Percentiles rank a stretch among this genome's conserved stretches.
Conservation (phyloP, 1,140 invertebrate species). For the Caerostris extrusa region DNA sequence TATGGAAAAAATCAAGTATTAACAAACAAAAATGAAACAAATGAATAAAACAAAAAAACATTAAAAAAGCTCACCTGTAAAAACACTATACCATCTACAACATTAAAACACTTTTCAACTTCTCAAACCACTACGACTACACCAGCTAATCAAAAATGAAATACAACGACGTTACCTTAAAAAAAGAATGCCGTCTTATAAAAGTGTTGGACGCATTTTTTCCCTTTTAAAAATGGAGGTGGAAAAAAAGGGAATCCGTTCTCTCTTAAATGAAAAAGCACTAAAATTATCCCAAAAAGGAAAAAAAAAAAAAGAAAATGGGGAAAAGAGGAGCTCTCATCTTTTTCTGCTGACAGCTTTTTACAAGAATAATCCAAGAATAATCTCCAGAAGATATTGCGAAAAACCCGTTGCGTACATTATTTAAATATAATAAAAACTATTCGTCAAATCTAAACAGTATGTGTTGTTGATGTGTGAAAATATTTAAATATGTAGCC, state of each 20-base stretch:
- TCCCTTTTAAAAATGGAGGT: neutral
- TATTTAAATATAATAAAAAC: too few species aligned
- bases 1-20: too few species aligned
- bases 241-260: neutral
- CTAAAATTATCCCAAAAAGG: neutral
- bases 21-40: too few species aligned
- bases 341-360: slow-evolving; percentile 31
- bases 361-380: neutral
- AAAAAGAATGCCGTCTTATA: neutral
- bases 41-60: neutral
- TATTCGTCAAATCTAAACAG: too few species aligned
- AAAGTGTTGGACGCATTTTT: neutral
- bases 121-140: neutral
- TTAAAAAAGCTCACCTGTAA: neutral
- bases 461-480: too few species aligned
- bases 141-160: neutral
- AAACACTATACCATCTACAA: neutral
- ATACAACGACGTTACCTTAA: neutral
- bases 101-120: neutral
- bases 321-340: neutral
- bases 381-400: slow-evolving; percentile 34
- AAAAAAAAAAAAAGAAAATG: neutral
- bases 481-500: too few species aligned
- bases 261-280: slow-evolving; percentile 10
- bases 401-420: slow-evolving; percentile 35